A percentile compares a stretch with the other conserved stretches of the same genome.
phyloP scores from a whole-genome alignment of 2,113 vertebrate species.

The Porphyrio hochstetteri region DNA sequence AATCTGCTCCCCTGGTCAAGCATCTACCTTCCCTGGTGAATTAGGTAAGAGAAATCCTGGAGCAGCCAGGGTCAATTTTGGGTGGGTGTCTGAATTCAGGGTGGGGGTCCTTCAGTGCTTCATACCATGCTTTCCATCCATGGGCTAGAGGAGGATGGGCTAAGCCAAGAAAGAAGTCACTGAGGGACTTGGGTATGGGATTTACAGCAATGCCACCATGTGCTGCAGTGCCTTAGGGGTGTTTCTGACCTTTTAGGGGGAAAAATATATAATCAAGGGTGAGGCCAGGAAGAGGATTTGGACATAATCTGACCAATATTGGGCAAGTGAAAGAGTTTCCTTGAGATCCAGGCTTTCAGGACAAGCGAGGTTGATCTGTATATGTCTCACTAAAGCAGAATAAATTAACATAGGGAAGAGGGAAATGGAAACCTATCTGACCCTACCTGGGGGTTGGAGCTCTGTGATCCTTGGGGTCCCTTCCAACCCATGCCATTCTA shows the following conservation, averaged over 20 bases:
- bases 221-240: rapidly evolving
- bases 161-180: not conserved
- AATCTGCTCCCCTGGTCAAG: not conserved
- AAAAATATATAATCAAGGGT: not conserved
- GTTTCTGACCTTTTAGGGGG: not conserved
- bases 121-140: not conserved
- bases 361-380: not conserved
- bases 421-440: not conserved
- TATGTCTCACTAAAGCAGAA: too few species aligned
- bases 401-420: rapidly evolving
- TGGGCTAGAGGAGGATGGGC: not conserved
- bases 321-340: not conserved
- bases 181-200: not conserved
- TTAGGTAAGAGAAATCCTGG: not conserved
- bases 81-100: not conserved
- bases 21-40: not conserved
- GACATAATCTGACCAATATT: rapidly evolving
- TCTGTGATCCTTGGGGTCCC: too few species aligned
- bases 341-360: not conserved
- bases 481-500: too few species aligned
- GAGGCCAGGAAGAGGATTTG: not conserved
- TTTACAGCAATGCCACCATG: not conserved
- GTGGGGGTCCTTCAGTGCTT: not conserved
- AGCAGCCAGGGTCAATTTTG: not conserved
- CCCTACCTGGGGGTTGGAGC: too few species aligned